Conservation (phyloP, 1,140 invertebrate species). For the Colletes gigas region DNA sequence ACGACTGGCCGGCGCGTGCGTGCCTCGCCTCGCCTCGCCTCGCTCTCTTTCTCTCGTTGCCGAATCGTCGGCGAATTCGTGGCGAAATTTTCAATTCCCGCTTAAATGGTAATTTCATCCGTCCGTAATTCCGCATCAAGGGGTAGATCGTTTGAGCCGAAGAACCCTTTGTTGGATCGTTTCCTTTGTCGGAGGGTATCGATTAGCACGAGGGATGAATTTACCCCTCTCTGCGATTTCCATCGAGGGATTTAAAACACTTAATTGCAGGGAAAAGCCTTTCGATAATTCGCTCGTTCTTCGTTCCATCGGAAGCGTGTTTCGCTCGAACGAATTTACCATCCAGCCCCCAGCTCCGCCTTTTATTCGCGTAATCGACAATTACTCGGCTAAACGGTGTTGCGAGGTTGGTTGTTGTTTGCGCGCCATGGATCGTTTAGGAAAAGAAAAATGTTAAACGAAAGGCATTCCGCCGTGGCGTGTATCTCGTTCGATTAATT, state of each 20-base stretch:
- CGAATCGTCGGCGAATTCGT: not conserved
- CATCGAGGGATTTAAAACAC: conserved; percentile 58
- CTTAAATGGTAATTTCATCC: conserved; percentile 44
- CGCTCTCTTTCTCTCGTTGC: not conserved
- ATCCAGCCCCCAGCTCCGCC: not conserved
- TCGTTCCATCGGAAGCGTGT: not conserved
- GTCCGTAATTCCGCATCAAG: conserved; percentile 22
- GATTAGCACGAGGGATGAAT: conserved; percentile 59
- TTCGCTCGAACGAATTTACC: conserved; percentile 14
- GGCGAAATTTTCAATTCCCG: conserved; percentile 29
- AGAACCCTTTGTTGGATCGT: conserved; percentile 49
- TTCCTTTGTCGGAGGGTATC: conserved; percentile 57
- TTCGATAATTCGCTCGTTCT: conserved; percentile 27
- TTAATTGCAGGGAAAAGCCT: conserved; percentile 53
- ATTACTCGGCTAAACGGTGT: conserved; percentile 9
- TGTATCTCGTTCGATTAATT: conserved; percentile 29
- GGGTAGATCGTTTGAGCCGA: conserved; percentile 36
- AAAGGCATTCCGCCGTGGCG: not conserved
- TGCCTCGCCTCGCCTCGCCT: no score
- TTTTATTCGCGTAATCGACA: conserved; percentile 4
- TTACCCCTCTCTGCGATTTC: conserved; percentile 34
- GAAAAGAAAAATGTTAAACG: conserved; percentile 4
- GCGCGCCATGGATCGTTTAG: not conserved
- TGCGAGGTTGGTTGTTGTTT: not conserved
- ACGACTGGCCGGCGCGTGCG: no score